These are phyloP conservation scores for Setipinna tenuifilis DNA, from an alignment of 2,797 vertebrate genomes.

Conservation along the genomic window DNA sequence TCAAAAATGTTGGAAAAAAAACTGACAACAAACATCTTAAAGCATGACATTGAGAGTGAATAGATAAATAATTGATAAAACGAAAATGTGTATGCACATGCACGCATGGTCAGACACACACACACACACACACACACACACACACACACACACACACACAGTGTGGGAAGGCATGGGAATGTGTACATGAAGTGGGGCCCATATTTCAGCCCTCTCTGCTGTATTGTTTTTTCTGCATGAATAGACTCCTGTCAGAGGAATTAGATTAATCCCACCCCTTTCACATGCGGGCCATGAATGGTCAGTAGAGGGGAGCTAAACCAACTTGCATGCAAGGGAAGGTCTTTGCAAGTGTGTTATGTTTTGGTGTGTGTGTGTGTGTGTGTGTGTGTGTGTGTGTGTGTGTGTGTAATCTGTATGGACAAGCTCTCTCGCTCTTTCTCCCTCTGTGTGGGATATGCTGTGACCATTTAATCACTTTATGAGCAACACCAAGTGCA, in stretches of 20 bases:
- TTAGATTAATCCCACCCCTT: constrained; percentile 70
- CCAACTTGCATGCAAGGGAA: constrained; percentile 36
- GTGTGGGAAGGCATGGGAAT: constrained; percentile 45
- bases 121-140: not conserved
- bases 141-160: not conserved
- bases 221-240: constrained; percentile 76
- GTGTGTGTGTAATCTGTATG: no score
- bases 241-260: constrained; percentile 59
- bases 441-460: no score
- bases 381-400: no score
- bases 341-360: not conserved
- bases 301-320: constrained; percentile 47
- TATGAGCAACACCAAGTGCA: no score
- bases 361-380: not conserved
- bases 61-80: not conserved
- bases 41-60: not conserved
- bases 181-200: constrained; percentile 51
- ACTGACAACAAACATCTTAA: not conserved
- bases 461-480: no score
- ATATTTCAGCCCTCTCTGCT: constrained; percentile 50
- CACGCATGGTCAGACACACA: not conserved
- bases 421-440: no score
- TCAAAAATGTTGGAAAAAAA: not conserved
- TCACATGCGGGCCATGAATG: constrained; percentile 67
- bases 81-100: not conserved